A percentile compares a stretch with the other conserved stretches of the same genome.
Evolutionary conservation across 2,113 vertebrate species (phyloP).

Genomic region (Mungos mungo): DNA sequence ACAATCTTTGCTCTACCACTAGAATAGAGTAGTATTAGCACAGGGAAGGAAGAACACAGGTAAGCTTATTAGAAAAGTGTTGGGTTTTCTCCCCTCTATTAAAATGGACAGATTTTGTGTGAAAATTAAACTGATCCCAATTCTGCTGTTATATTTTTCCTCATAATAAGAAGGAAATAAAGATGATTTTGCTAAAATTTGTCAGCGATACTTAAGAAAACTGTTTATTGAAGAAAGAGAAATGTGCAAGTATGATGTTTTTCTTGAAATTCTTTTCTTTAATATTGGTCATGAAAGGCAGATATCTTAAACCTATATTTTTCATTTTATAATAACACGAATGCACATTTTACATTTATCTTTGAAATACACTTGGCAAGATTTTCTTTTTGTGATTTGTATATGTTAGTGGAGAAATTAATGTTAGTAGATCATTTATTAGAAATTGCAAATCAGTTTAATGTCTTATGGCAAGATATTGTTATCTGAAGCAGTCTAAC

Average conservation of each 20-base stretch:
- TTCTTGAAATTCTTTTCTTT: background rate
- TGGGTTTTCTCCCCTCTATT: background rate
- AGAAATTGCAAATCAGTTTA: background rate
- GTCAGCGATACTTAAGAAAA: constrained; percentile 16
- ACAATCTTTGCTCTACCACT: background rate
- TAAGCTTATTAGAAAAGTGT: background rate
- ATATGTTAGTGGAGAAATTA: background rate
- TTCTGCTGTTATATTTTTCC: constrained; percentile 1
- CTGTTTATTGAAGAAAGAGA: background rate
- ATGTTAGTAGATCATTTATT: background rate
- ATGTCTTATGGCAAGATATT: background rate
- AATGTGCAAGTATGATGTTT: background rate
- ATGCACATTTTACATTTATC: background rate
- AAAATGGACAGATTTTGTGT: background rate
- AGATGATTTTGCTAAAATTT: background rate
- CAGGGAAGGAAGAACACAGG: background rate
- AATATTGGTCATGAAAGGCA: background rate
- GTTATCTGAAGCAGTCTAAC: background rate
- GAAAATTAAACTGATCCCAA: constrained; percentile 10
- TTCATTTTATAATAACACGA: background rate
- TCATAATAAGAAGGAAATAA: background rate
- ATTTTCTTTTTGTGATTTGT: background rate
- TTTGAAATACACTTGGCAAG: background rate
- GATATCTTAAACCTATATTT: background rate
- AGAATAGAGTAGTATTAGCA: background rate